Conservation (phyloP, 2,888 invertebrate species). For the Pachycephus smyrnensis region DNA sequence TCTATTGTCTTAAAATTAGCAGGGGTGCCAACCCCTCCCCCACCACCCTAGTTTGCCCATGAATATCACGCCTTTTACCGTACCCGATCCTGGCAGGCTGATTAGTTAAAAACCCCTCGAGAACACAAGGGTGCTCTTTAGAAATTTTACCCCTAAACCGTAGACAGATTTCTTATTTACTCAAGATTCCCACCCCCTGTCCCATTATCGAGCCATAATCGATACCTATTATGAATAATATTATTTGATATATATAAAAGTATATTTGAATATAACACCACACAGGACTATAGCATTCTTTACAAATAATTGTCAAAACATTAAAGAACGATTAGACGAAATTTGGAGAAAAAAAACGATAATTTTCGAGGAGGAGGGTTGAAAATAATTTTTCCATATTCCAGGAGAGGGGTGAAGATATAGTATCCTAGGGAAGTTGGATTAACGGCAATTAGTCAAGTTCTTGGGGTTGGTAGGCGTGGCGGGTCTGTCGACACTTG, state of each 20-base stretch:
- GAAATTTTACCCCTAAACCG: not conserved
- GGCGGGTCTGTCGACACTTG: conserved; percentile 38
- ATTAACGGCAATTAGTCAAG: conserved; percentile 49
- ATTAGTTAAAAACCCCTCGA: too few relatives aligned
- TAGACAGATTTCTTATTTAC: not conserved
- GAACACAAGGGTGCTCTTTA: not conserved
- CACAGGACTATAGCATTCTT: too few relatives aligned
- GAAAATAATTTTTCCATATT: not conserved
- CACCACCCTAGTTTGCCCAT: too few relatives aligned
- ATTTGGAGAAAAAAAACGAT: not conserved
- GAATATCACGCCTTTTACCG: too few relatives aligned
- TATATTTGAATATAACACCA: too few relatives aligned
- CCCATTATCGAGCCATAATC: not conserved
- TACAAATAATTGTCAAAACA: not conserved
- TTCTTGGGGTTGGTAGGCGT: conserved; percentile 38
- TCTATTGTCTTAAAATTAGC: conserved; percentile 40
- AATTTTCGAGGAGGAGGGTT: not conserved
- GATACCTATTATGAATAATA: not conserved
- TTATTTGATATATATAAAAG: not conserved
- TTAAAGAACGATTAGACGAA: not conserved
- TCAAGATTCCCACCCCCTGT: not conserved
- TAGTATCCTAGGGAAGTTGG: conserved; percentile 20
- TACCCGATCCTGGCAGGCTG: too few relatives aligned
- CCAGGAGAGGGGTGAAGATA: not conserved
- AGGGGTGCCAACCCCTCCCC: conserved; percentile 7